Evolutionary conservation across 2,113 vertebrate genomes (phyloP), one percentile per base, ranked within the genome.

Genomic region (Rhadina sibilatrix): DNA sequence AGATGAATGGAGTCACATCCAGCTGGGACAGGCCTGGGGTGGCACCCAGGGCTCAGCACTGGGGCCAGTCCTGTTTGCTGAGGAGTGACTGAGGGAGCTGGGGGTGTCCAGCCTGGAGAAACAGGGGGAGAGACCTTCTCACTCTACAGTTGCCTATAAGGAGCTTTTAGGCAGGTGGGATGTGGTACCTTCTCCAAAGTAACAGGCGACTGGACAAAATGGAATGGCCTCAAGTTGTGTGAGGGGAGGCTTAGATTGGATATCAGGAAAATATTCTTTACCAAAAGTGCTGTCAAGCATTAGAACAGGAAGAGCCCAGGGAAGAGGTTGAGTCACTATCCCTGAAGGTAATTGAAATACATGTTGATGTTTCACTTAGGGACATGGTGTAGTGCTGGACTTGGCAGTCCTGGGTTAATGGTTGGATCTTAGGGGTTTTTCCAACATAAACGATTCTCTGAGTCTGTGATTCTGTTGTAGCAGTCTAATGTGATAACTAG

Each of bases 81-180:
- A 53, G 20, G 15, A 40, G 20, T 0, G 0, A 6, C n/a, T 47
- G 35, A 23, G 22, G 31, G 31, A 63, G 35, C 3, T 69, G n/a
- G 14, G 14, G 2, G 2, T 40, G 30, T 60, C 10, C 10, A n/a
- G 1, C 17, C 21, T 76, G 30, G 25, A 49, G 42, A 70, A 77
- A 28, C 0, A 27, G 35, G 28, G 16, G 0, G 37, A 3, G 25
- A 19, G 27, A 42, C 11, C 27, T 82, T 31, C 21, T 16, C 3
- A 1, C 15, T 53, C n/a, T 53, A 8, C 20, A 72, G 0, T 28
- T 25, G 5, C 25, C 40, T 44, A 5, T 47, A 42, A 56, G 27
- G 21, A 72, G 38, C 10, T 15, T 72, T 57, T 42, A 50, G 50
- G 31, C 22, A 44, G 42, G 14, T 33, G 59, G 35, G 21, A 7